These are phyloP conservation scores for Paracentrotus lividus DNA, from an alignment of 53 echinoderm and acorn worm genomes.

Conservation along the genomic window DNA sequence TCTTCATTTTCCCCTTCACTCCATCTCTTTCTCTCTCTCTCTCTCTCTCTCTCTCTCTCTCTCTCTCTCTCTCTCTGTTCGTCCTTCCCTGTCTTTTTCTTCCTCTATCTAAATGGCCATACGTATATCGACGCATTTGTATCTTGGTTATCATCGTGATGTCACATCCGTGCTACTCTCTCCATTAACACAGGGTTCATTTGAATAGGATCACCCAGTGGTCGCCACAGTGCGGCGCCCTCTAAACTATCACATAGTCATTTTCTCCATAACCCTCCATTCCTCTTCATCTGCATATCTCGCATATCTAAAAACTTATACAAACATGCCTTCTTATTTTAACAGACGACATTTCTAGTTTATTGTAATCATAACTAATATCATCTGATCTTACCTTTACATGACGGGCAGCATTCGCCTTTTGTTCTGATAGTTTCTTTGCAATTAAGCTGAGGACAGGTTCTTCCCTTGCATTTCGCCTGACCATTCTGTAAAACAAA, in stretches of 20 bases:
- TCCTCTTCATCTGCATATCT: background rate
- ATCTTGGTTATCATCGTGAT: too few relatives aligned
- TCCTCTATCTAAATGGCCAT: too few relatives aligned
- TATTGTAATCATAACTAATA: background rate
- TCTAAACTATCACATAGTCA: too few relatives aligned
- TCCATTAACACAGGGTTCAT: background rate
- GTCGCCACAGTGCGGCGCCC: background rate
- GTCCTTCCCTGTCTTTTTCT: too few relatives aligned
- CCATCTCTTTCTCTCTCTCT: background rate
- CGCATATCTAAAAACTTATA: background rate
- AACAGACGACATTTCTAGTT: background rate
- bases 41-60: background rate
- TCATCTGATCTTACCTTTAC: conserved; percentile 76
- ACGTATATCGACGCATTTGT: too few relatives aligned
- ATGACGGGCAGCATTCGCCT: conserved; percentile 86
- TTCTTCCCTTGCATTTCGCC: conserved; percentile 84
- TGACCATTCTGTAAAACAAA: conserved; percentile 86
- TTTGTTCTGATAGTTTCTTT: conserved; percentile 75
- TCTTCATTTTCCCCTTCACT: background rate
- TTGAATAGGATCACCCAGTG: too few relatives aligned
- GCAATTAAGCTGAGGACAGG: conserved; percentile 87
- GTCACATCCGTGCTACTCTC: background rate
- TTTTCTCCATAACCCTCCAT: background rate
- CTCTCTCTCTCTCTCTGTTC: background rate
- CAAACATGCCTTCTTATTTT: background rate